These are phyloP conservation scores for Echinarachnius parma DNA, from an alignment of 53 echinoderm and acorn worm genomes.

Conservation along the genomic window DNA sequence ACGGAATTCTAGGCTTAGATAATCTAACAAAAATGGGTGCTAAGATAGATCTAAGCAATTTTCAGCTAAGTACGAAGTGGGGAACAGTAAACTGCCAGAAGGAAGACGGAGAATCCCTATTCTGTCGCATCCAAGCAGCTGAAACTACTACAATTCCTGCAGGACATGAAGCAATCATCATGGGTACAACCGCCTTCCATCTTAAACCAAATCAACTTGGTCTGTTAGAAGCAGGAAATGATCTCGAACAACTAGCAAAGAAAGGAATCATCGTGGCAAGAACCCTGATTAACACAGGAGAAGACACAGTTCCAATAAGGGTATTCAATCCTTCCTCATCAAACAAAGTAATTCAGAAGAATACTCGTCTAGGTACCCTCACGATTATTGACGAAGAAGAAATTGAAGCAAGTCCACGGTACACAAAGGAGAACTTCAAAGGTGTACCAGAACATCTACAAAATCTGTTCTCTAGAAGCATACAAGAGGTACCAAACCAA, in stretches of 20 bases:
- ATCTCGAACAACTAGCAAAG: neutral
- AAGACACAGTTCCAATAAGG: constrained; percentile 10
- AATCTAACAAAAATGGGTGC: constrained; percentile 17
- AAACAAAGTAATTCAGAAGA: constrained; percentile 23
- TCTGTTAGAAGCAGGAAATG: constrained; percentile 2
- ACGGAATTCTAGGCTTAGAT: constrained; percentile 15
- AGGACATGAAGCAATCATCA: constrained; percentile 12
- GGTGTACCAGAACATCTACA: neutral
- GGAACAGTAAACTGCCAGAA: constrained; percentile 2
- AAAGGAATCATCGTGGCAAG: constrained; percentile 11
- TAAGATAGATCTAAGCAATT: neutral
- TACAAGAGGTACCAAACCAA: neutral
- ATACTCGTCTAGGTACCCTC: neutral
- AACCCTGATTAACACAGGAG: neutral
- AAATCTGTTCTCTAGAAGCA: neutral
- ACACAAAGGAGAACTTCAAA: neutral
- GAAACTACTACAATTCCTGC: constrained; percentile 31
- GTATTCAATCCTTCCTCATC: constrained; percentile 17
- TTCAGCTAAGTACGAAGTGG: constrained; percentile 7
- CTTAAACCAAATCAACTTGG: neutral
- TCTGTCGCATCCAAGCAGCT: constrained; percentile 9
- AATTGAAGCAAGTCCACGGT: neutral
- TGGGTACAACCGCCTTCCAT: neutral
- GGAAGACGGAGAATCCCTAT: neutral
- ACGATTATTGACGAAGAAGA: constrained; percentile 5